Base-by-base conservation (phyloP, 2,888 invertebrate species). In the Leucania comma region DNA sequence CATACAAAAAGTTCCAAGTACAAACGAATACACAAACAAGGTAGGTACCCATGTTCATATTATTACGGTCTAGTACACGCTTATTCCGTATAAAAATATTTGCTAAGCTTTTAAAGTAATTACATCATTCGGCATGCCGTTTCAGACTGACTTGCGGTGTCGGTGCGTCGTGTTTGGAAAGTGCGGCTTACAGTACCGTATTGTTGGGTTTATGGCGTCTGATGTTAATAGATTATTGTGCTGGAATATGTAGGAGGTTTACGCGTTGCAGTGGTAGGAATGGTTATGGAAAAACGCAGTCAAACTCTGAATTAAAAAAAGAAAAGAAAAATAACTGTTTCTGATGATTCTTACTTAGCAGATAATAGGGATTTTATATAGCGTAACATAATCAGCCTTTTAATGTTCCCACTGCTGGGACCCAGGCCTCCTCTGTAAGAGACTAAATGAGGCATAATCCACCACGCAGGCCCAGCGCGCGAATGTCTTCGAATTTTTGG, bases 81-180 rank as follows among this genome's bases (percentile, higher is more conserved):
- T 91, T 89, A 91, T 90, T 88, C 88, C 89, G 84, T 92, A 91
- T 91, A 92, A 93, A 94, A 95, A 94, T 94, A 93, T 95, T 94
- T 94, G 93, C 92, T 82, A 82, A 85, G 92, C 95, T 95, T 94
- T 95, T 91, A 95, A 90, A 92, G 92, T 95, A 94, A 95, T 95
- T 94, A 94, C 93, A 90, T 92, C 88, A 91, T 92, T 87, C 85
- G 84, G 80, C 82, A 86, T 81, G 75, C 83, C 78, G 86, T 86
- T 86, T 72, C 72, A 76, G 72, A 69, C 67, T 81, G 71, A 84
- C 84, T 75, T 86, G 70, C 76, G 84, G 68, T 84, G 80, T 68
- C 50, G 50, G 58, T 59, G 65, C 74, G 74, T 72, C 48, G 68
- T 59, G 67, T 77, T 80, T 58, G 58, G 62, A 48, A 73, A 70